A percentile compares a stretch with the other conserved stretches of the same genome.
Evolutionary conservation across 1,140 invertebrate genomes (phyloP).

Genomic region (silkworm (Bombyx mori)): DNA sequence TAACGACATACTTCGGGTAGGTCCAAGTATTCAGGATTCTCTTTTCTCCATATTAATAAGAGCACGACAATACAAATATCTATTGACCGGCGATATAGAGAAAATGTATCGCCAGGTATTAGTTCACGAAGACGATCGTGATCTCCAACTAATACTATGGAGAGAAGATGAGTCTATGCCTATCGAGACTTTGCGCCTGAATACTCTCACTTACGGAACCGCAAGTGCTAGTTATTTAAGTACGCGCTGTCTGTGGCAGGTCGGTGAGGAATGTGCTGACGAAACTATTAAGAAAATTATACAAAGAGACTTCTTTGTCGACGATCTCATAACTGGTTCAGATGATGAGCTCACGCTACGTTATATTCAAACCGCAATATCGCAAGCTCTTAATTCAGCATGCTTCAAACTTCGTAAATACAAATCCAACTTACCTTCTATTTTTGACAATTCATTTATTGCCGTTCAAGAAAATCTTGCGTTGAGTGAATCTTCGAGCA

Average conservation of each 20-base stretch:
- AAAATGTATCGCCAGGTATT: slow-evolving; percentile 1
- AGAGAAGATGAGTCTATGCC: slow-evolving; percentile 3
- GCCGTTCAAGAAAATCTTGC: slow-evolving; percentile 13
- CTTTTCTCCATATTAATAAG: slow-evolving; percentile 37
- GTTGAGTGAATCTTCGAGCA: slow-evolving; percentile 25
- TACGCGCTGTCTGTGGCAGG: not conserved
- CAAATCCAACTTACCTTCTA: no score
- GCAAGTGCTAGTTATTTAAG: not conserved
- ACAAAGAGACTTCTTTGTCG: no score
- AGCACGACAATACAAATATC: slow-evolving; percentile 32
- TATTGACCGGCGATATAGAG: slow-evolving; percentile 40
- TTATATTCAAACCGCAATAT: no score
- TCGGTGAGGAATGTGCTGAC: no score
- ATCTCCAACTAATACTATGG: not conserved
- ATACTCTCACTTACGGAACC: slow-evolving; percentile 1
- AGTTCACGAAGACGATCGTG: not conserved
- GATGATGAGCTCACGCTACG: no score
- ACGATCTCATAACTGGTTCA: no score
- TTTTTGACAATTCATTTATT: no score
- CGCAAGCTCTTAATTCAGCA: no score
- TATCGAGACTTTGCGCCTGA: not conserved
- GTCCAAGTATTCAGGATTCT: slow-evolving; percentile 13
- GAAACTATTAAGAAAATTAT: no score
- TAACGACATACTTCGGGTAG: slow-evolving; percentile 10
- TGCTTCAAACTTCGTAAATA: no score